phyloP scores from a whole-genome alignment of 2,888 invertebrate species.

The Shargacucullia verbasci region DNA sequence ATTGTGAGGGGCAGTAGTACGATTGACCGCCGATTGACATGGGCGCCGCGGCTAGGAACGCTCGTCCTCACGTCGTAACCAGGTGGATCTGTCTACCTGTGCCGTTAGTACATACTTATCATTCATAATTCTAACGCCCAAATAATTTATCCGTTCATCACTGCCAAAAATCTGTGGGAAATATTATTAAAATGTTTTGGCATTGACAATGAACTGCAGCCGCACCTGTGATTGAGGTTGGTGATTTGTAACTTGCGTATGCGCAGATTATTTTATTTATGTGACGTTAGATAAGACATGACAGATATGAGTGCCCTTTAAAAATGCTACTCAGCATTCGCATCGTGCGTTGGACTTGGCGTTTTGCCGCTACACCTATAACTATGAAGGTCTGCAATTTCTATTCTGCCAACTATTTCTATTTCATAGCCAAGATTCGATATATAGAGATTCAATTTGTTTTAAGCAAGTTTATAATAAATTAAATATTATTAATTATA shows the following conservation, averaged over 20 bases:
- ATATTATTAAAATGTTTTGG: constrained; percentile 36
- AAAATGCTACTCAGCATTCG: constrained; percentile 46
- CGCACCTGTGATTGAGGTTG: constrained; percentile 19
- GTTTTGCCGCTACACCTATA: constrained; percentile 66
- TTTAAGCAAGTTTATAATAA: no score
- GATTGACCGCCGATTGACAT: constrained; percentile 81
- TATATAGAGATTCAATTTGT: constrained; percentile 62
- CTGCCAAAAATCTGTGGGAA: constrained; percentile 43
- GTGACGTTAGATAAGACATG: constrained; percentile 30
- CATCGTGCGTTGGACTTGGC: constrained; percentile 67
- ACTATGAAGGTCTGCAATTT: constrained; percentile 72
- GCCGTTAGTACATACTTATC: constrained; percentile 75
- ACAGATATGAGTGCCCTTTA: constrained; percentile 48
- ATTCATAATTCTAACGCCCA: constrained; percentile 42
- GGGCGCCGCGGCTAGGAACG: constrained; percentile 86
- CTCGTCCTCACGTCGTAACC: constrained; percentile 85
- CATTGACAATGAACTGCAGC: constrained; percentile 39
- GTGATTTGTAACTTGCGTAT: constrained; percentile 16
- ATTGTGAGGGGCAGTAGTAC: constrained; percentile 73
- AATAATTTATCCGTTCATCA: constrained; percentile 43
- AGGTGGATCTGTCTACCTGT: constrained; percentile 86
- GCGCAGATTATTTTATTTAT: constrained; percentile 20
- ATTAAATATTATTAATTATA: no score
- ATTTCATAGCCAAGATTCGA: constrained; percentile 69
- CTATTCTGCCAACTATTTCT: constrained; percentile 77